Evolutionary conservation across 2,888 invertebrate genomes (phyloP), one percentile per base, ranked within the genome.

Genomic region (Aleiodes alternator): DNA sequence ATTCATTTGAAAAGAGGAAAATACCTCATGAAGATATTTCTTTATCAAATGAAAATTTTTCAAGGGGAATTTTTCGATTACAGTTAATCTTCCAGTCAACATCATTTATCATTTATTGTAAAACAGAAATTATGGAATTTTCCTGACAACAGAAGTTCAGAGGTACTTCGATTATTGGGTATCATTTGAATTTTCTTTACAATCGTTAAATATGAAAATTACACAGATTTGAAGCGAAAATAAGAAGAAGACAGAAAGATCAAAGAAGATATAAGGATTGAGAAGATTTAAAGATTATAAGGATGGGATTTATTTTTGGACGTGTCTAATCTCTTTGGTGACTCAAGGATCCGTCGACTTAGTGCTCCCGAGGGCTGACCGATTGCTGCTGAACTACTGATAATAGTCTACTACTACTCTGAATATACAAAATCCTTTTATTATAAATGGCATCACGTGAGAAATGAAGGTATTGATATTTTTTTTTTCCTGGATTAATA

Each of bases 291-390:
- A 80, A 34, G 59, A 73, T 82, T 84, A 85, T 82, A 14, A 74
- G 56, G 76, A 78, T 78, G 73, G 83, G 80, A 76, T 74, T 71
- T 66, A 77, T 29, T 79, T 43, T 79, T 72, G 75, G 73, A 79
- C 78, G 74, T 70, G 79, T 78, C 76, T 85, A 85, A 85, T 86
- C 84, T 82, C 77, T 51, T 75, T 48, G 51, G 23, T 53, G 56
- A 57, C 51, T 80, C 76, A 78, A 29, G 77, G 78, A 79, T 80
- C 75, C 38, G 69, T 59, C 76, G 80, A 83, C 80, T 85, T 84
- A 85, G 76, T 75, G 73, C 64, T 29, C 48, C 55, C n/a, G 55
- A 59, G 34, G 48, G 61, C 69, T 74, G 61, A 43, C 74, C 69
- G 69, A 61, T 50, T 64, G 43, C 43, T 48, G 48, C 43, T 64